These are phyloP conservation scores for Caerostris extrusa DNA, from an alignment of 1,140 invertebrate species.

Conservation along the genomic window DNA sequence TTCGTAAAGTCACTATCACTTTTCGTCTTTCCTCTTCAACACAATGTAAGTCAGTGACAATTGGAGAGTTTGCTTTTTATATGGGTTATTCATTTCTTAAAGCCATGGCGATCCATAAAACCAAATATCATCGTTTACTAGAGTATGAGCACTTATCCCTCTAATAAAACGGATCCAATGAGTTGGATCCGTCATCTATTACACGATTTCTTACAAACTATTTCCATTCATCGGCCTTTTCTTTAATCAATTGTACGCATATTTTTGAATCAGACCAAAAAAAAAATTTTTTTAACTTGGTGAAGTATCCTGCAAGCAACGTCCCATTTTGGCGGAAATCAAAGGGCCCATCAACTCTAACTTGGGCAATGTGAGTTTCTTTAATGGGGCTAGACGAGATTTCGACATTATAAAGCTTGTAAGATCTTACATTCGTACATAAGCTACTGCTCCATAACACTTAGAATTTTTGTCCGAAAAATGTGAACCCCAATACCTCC, in stretches of 20 bases:
- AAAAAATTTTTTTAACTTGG: background rate
- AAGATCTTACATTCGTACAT: background rate
- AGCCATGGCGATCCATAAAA: slow-evolving; percentile 49
- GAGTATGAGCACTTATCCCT: background rate
- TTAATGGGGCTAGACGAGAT: slow-evolving; percentile 21
- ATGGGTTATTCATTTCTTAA: background rate
- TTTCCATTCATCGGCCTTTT: slow-evolving; percentile 25
- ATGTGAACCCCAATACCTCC: background rate
- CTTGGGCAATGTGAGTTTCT: background rate
- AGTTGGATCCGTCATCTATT: background rate
- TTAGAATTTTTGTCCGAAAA: background rate
- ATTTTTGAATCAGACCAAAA: slow-evolving; percentile 47
- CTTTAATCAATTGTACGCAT: slow-evolving; percentile 68
- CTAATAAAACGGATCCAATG: slow-evolving; percentile 40
- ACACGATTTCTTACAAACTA: slow-evolving; percentile 67
- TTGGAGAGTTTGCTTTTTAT: background rate
- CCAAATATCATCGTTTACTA: slow-evolving; percentile 49
- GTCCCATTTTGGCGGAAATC: background rate
- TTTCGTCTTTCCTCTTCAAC: background rate
- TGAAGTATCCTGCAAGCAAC: background rate
- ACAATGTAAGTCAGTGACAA: background rate
- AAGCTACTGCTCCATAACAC: slow-evolving; percentile 28
- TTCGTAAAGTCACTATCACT: background rate
- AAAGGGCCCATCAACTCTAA: background rate
- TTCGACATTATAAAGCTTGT: slow-evolving; percentile 6